Percentiles rank a stretch among this genome's conserved stretches.
Evolutionary conservation across 2,797 vertebrate genomes (phyloP).

Genomic region (Potorous gilbertii): DNA sequence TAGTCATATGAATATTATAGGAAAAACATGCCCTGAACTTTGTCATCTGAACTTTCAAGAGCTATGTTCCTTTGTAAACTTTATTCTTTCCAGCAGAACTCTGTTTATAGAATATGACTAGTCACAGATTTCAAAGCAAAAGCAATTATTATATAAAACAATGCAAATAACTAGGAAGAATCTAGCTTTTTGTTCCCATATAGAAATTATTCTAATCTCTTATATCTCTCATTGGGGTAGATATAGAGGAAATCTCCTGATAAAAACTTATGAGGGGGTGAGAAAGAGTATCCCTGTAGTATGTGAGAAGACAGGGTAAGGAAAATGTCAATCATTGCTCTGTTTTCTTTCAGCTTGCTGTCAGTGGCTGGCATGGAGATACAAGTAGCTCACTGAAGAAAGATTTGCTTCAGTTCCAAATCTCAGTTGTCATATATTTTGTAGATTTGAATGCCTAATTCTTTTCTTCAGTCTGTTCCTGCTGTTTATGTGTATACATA

Average conservation of each 20-base stretch:
- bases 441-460: background rate
- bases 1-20: background rate
- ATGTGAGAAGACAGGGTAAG: background rate
- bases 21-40: background rate
- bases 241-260: background rate
- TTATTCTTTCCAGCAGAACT: background rate
- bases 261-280: background rate
- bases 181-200: background rate
- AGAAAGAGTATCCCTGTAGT: background rate
- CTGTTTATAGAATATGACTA: background rate
- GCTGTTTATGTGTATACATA: background rate
- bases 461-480: background rate
- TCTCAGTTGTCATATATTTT: background rate
- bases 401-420: background rate
- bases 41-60: background rate
- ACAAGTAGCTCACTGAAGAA: background rate
- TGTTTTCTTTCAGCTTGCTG: background rate
- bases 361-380: background rate
- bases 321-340: background rate
- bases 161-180: background rate
- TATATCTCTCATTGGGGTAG: background rate
- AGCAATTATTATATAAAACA: background rate
- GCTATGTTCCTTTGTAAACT: background rate
- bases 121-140: background rate
- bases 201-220: background rate